Evolutionary conservation across 2,113 vertebrate genomes (phyloP).

Genomic region (Sceloporus tristichus): DNA sequence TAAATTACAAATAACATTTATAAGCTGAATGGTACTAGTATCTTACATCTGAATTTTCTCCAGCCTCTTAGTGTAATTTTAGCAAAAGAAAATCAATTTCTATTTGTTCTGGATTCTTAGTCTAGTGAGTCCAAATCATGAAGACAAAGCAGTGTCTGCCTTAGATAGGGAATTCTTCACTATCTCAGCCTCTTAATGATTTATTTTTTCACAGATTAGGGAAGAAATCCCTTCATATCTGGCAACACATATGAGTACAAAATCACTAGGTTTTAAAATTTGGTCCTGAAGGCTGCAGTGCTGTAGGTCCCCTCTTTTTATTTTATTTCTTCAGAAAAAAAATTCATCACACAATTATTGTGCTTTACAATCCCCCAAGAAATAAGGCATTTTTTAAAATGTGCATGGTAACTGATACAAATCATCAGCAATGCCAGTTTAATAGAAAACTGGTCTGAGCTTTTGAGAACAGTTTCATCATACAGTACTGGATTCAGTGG

Average conservation of each 20-base stretch:
- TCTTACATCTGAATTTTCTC: not conserved
- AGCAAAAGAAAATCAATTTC: not conserved
- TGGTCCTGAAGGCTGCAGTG: not conserved
- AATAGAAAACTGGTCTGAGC: not conserved
- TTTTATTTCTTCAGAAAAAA: not conserved
- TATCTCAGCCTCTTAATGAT: not conserved
- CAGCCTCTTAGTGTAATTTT: not conserved
- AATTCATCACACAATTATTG: not conserved
- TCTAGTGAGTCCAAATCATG: not conserved
- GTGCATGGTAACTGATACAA: not conserved
- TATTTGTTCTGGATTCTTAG: too few species aligned
- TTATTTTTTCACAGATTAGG: not conserved
- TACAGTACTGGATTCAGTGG: not conserved
- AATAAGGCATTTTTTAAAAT: not conserved
- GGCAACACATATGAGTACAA: not conserved
- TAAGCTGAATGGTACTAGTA: not conserved
- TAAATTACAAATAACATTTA: not conserved
- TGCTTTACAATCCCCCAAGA: not conserved
- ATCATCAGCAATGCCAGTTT: not conserved
- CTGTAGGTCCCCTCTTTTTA: not conserved
- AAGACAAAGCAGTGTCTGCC: not conserved
- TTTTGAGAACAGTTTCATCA: not conserved
- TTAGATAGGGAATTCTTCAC: not conserved
- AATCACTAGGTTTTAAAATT: not conserved
- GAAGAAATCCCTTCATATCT: not conserved